phyloP scores from a whole-genome alignment of 2,888 invertebrate genomes.

The Epinotia nisella region DNA sequence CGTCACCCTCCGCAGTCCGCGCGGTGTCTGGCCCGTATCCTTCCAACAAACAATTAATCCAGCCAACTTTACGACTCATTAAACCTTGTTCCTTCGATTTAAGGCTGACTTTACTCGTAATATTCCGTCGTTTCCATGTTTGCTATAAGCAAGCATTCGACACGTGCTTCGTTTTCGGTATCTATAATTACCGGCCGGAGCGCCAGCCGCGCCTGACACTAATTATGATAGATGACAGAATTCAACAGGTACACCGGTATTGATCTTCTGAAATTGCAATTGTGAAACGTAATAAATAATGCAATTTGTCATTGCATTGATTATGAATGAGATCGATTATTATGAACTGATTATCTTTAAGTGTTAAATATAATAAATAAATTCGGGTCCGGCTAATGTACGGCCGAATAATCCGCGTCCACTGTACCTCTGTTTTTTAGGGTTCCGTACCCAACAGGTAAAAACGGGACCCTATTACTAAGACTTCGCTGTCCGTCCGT shows the following conservation, averaged over 20 bases:
- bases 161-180: slow-evolving; percentile 43
- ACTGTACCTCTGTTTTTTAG: no score
- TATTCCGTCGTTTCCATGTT: slow-evolving; percentile 15
- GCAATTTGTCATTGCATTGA: neutral
- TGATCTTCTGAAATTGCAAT: slow-evolving; percentile 27
- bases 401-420: no score
- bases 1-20: slow-evolving; percentile 56
- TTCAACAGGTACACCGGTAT: slow-evolving; percentile 33
- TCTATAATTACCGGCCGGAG: slow-evolving; percentile 40
- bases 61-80: slow-evolving; percentile 26
- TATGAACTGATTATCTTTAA: neutral
- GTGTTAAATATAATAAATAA: no score
- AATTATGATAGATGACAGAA: slow-evolving; percentile 42
- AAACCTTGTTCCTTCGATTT: slow-evolving; percentile 27
- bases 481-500: no score
- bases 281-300: slow-evolving; percentile 1
- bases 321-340: neutral
- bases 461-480: no score
- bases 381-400: no score
- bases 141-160: slow-evolving; percentile 29
- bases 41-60: slow-evolving; percentile 64
- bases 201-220: slow-evolving; percentile 36
- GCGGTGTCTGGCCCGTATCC: slow-evolving; percentile 62
- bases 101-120: slow-evolving; percentile 17
- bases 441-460: no score